Evolutionary conservation across 2,888 invertebrate species (phyloP).

Genomic region (Pseudolycoriella hygida): DNA sequence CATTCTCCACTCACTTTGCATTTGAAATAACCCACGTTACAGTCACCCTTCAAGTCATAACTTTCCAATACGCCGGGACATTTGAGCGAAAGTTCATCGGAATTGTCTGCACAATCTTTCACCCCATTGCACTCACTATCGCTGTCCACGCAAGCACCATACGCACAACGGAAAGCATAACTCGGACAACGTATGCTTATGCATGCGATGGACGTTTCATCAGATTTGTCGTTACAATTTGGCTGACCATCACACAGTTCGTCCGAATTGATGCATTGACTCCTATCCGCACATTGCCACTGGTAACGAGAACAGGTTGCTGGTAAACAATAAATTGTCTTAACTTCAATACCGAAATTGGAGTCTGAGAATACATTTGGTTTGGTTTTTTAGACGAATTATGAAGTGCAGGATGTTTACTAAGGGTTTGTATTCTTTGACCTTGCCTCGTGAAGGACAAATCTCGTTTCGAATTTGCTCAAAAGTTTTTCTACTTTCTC

Average conservation of each 20-base stretch:
- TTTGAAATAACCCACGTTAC: neutral
- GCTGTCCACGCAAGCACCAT: constrained; percentile 41
- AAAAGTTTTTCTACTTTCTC: too few relatives aligned
- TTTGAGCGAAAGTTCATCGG: constrained; percentile 5
- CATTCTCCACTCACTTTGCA: constrained; percentile 8
- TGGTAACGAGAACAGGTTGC: neutral
- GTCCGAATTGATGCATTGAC: neutral
- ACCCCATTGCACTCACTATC: constrained; percentile 29
- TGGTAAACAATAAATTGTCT: too few relatives aligned
- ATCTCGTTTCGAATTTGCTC: too few relatives aligned
- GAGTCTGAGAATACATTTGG: too few relatives aligned
- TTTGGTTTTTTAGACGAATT: too few relatives aligned
- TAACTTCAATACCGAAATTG: too few relatives aligned
- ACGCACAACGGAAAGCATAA: constrained; percentile 37
- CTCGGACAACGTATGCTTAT: neutral
- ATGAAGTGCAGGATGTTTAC: too few relatives aligned
- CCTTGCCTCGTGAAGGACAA: too few relatives aligned
- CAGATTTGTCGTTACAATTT: constrained; percentile 16
- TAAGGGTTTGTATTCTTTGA: too few relatives aligned
- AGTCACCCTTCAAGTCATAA: neutral
- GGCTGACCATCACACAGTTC: constrained; percentile 23
- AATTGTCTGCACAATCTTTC: constrained; percentile 10
- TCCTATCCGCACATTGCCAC: constrained; percentile 8
- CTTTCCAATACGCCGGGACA: constrained; percentile 1
- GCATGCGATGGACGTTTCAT: constrained; percentile 14